phyloP scores from a whole-genome alignment of 2,113 vertebrate species.

The Mellivora capensis region DNA sequence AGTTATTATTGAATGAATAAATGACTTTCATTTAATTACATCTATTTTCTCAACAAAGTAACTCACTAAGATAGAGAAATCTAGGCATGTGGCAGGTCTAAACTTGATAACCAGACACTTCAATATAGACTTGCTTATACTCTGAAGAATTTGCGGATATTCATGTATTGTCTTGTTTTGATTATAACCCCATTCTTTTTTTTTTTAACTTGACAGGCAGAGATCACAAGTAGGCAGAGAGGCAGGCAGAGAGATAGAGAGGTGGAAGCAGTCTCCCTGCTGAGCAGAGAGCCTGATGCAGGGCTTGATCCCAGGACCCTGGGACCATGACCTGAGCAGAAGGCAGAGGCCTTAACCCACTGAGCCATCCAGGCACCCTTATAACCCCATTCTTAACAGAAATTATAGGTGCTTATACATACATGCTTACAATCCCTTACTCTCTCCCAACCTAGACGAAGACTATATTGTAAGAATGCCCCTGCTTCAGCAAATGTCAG shows the following conservation, averaged over 20 bases:
- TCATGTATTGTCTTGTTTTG: background rate
- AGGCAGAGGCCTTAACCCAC: too few species aligned
- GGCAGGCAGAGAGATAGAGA: too few species aligned
- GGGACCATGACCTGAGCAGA: too few species aligned
- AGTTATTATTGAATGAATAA: background rate
- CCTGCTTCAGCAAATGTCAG: background rate
- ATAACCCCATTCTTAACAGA: background rate
- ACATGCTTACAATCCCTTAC: background rate
- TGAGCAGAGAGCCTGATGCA: too few species aligned
- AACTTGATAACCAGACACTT: background rate
- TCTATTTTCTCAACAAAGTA: background rate
- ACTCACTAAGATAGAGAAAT: background rate
- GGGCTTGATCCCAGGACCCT: too few species aligned
- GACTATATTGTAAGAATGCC: background rate
- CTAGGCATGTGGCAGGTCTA: background rate
- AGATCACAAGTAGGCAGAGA: too few species aligned
- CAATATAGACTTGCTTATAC: background rate
- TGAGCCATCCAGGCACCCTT: background rate
- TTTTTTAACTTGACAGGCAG: too few species aligned
- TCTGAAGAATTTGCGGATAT: background rate
- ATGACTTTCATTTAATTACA: background rate
- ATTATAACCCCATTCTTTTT: background rate
- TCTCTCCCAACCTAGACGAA: background rate
- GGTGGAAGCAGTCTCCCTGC: too few species aligned
- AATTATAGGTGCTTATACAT: background rate